Base-by-base conservation (phyloP, 2,113 vertebrate species). In the Triplophysa tibetana region DNA sequence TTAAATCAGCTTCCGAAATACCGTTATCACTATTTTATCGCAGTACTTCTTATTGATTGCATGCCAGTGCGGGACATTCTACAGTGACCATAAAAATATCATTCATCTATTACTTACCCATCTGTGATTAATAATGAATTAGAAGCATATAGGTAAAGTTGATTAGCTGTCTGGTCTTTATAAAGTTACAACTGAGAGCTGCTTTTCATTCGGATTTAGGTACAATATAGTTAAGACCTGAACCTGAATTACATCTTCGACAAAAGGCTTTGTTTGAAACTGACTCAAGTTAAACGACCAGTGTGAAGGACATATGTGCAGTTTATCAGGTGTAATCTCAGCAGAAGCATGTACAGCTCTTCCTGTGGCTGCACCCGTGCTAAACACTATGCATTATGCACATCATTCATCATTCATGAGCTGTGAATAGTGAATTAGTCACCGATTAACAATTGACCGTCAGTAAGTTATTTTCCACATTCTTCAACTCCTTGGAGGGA, bases 371-470 rank as follows among this genome's bases (percentile, higher is more conserved):
- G 17, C 52, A 21, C 58, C 79, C 64, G 58, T 52, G 29, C 60
- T 66, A 78, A 81, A 81, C 60, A 62, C 75, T 12, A 60, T 62
- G 68, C 58, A 80, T 80, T 70, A 65, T 81, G 79, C 78, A 73
- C 33, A 80, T 12, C n/a, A 64, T 84, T 56, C 56, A 84, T 73
- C 77, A 78, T 84, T 81, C 74, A 84, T 76, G 56, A 81, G 75
- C 68, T 72, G 29, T 74, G 79, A 78, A 78, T 81, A 81, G 58
- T 41, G 56, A 45, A 78, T 84, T 81, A 81, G 75, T 81, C 75
- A 66, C 79, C 64, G 82, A 75, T 84, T 84, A 81, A 84, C 82
- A 77, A 81, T 54, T 84, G 79, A 81, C 79, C 70, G 68, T 48
- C 41, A 54, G 68, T 70, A 68, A 58, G 74, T 67, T 62, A 72